phyloP scores from a whole-genome alignment of 2,888 invertebrate genomes.

The Cerceris rybyensis region DNA sequence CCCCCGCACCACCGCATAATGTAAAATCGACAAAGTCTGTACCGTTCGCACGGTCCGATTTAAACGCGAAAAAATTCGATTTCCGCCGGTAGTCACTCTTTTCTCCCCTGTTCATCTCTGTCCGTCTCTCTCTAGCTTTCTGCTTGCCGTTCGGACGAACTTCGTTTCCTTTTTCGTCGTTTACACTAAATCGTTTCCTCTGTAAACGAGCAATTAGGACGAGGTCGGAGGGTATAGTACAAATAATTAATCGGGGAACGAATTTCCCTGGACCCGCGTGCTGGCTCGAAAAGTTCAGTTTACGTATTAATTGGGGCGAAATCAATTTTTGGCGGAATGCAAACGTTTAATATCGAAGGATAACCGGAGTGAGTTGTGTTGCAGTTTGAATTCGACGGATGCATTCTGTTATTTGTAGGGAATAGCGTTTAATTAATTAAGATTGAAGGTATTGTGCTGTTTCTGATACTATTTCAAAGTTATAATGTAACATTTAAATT shows the following conservation, averaged over 20 bases:
- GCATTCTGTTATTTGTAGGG: too few species aligned
- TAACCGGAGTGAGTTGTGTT: too few species aligned
- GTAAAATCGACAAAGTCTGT: conserved; percentile 55
- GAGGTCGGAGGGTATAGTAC: conserved; percentile 14
- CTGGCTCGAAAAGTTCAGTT: too few species aligned
- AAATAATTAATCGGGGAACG: conserved; percentile 26
- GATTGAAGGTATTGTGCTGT: too few species aligned
- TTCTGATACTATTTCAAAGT: too few species aligned
- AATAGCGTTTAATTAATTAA: too few species aligned
- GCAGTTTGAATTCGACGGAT: too few species aligned
- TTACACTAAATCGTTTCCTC: conserved; percentile 12
- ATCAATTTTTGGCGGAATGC: too few species aligned
- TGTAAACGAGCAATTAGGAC: conserved; percentile 24
- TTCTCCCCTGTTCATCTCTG: background rate
- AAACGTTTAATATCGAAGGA: too few species aligned
- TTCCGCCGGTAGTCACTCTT: conserved; percentile 19
- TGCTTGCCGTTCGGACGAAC: conserved; percentile 8
- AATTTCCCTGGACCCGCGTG: conserved; percentile 17
- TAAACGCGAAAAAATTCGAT: conserved; percentile 54
- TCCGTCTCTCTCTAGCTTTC: background rate
- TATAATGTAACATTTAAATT: too few species aligned
- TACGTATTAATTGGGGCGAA: too few species aligned
- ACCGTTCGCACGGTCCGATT: conserved; percentile 27
- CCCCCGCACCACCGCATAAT: conserved; percentile 55
- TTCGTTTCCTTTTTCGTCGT: background rate